Percentiles rank a stretch among this genome's conserved stretches.
Evolutionary conservation across 2,113 vertebrate species (phyloP).

Genomic region (Eptesicus fuscus): DNA sequence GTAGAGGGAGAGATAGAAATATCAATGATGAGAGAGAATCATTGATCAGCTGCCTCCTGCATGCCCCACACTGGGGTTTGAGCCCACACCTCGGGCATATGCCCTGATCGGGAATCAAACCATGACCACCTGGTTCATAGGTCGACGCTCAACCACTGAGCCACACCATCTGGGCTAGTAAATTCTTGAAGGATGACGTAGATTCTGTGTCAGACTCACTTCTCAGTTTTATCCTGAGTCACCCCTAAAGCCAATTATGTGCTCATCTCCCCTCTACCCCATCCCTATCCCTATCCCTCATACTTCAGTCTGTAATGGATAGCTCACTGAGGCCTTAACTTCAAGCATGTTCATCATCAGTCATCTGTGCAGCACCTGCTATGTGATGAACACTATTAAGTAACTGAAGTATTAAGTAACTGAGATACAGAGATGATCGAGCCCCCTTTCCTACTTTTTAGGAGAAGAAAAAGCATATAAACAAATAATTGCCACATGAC

Average conservation of each 20-base stretch:
- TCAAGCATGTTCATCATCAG: background rate
- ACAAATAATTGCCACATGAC: background rate
- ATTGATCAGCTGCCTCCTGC: no score
- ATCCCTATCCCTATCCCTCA: background rate
- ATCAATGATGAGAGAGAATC: no score
- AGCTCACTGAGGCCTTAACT: background rate
- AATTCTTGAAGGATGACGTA: background rate
- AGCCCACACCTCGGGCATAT: no score
- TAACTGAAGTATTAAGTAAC: slow-evolving; percentile 14
- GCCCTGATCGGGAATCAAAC: no score
- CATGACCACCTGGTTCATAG: no score
- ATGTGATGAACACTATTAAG: background rate
- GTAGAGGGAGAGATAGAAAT: no score
- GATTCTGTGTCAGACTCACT: background rate
- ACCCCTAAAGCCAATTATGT: background rate
- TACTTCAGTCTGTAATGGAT: background rate
- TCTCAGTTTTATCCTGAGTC: slow-evolving; percentile 1
- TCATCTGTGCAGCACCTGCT: background rate
- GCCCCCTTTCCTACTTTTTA: background rate
- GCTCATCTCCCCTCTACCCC: background rate
- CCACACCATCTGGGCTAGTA: background rate
- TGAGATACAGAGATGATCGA: background rate
- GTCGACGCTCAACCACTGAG: no score
- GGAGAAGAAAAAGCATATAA: slow-evolving; percentile 4
- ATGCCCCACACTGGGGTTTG: no score